phyloP scores from a whole-genome alignment of 2,113 vertebrate genomes.

The Odocoileus hemionus region DNA sequence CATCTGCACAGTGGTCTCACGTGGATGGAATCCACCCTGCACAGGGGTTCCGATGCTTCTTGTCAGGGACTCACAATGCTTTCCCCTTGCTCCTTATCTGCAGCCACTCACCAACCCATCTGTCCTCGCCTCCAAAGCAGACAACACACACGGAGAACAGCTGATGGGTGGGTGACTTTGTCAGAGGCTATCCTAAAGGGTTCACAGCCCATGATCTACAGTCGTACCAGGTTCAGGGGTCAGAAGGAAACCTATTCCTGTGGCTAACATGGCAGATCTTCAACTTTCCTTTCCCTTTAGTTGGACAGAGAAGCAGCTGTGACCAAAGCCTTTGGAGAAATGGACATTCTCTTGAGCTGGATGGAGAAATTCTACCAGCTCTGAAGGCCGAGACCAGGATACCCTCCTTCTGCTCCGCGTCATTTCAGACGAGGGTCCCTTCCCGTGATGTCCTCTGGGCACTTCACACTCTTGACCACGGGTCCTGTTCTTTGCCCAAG shows the following conservation, averaged over 20 bases:
- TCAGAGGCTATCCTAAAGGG: neutral
- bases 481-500: neutral
- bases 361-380: constrained; percentile 72
- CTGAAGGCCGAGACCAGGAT: neutral
- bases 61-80: neutral
- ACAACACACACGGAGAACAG: neutral
- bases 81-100: neutral
- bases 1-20: no score
- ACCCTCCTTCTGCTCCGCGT: fast-evolving
- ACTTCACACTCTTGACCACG: neutral
- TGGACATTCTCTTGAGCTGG: constrained; percentile 87
- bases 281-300: constrained; percentile 67
- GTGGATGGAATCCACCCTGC: no score
- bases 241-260: neutral
- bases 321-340: constrained; percentile 86
- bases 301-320: constrained; percentile 75
- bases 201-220: neutral
- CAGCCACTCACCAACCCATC: neutral
- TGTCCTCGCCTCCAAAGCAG: neutral
- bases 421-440: neutral
- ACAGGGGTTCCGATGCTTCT: neutral
- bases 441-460: neutral
- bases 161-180: no score
- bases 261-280: neutral
- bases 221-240: neutral